Percentiles rank a stretch among this genome's conserved stretches.
Evolutionary conservation across 2,113 vertebrate genomes (phyloP).

Genomic region (Callithrix jacchus): DNA sequence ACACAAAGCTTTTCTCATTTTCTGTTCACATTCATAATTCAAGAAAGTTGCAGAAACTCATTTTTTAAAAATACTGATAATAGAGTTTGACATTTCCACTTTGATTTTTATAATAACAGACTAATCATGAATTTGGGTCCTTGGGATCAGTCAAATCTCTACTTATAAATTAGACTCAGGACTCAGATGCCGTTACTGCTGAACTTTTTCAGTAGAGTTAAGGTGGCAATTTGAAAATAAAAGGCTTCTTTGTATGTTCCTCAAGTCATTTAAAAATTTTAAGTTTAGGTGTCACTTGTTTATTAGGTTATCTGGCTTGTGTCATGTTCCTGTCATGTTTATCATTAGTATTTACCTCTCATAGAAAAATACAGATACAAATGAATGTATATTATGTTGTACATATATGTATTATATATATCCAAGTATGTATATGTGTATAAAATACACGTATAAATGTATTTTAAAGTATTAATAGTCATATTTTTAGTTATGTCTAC

Average conservation of each 20-base stretch:
- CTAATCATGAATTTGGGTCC: neutral
- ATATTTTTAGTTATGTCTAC: neutral
- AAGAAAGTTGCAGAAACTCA: slow-evolving; percentile 4
- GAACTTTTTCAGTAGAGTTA: slow-evolving; percentile 24
- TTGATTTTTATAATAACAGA: slow-evolving; percentile 27
- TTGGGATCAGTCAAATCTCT: neutral
- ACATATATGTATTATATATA: no score
- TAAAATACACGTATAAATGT: neutral
- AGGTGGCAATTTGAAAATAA: slow-evolving; percentile 9
- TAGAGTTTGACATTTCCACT: neutral
- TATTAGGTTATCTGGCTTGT: neutral
- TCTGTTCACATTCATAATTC: slow-evolving; percentile 41
- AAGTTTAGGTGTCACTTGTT: slow-evolving; percentile 11
- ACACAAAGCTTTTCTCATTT: slow-evolving; percentile 29
- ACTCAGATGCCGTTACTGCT: neutral
- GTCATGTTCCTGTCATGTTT: neutral
- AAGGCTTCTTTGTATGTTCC: neutral
- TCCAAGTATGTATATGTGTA: no score
- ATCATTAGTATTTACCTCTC: neutral
- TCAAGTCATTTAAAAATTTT: neutral
- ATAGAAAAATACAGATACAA: neutral
- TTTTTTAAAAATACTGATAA: slow-evolving; percentile 24
- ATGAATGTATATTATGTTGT: no score
- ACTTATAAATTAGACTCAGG: neutral
- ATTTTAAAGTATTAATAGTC: slow-evolving; percentile 15